Percentiles rank a stretch among this genome's conserved stretches.
Conservation (phyloP, 2,113 vertebrate genomes). For the Gambusia holbrooki region DNA sequence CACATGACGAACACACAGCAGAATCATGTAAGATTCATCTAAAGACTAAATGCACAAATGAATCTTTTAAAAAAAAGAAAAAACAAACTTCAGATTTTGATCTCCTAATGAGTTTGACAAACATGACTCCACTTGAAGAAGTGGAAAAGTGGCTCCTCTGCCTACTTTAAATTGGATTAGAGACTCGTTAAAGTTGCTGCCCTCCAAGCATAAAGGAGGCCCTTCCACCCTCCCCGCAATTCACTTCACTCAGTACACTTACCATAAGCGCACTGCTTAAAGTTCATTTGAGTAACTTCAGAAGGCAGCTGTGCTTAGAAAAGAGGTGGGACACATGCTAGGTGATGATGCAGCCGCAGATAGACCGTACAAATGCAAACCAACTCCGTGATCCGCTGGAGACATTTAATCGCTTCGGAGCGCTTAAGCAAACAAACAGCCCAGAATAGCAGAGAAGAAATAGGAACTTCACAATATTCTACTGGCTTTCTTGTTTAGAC, state of each 20-base stretch:
- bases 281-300: slow-evolving; percentile 57
- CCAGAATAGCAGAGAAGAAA: slow-evolving; percentile 33
- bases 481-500: background rate
- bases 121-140: slow-evolving; percentile 38
- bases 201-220: slow-evolving; percentile 44
- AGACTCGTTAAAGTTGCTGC: slow-evolving; percentile 53
- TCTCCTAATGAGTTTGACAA: slow-evolving; percentile 19
- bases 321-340: slow-evolving; percentile 22
- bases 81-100: background rate
- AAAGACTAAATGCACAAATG: slow-evolving; percentile 1
- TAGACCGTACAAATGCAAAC: slow-evolving; percentile 10
- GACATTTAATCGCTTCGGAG: slow-evolving; percentile 11
- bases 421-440: slow-evolving; percentile 38
- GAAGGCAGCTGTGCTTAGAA: slow-evolving; percentile 47
- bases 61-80: too few relatives aligned
- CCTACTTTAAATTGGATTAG: slow-evolving; percentile 55
- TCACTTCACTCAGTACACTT: slow-evolving; percentile 48
- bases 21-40: background rate
- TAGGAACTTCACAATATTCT: slow-evolving; percentile 7
- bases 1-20: background rate
- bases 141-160: background rate
- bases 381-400: slow-evolving; percentile 19
- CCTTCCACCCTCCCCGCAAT: slow-evolving; percentile 8
- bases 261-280: slow-evolving; percentile 68
- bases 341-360: slow-evolving; percentile 14